These are phyloP conservation scores for Diorhabda elongata DNA, from an alignment of 1,140 invertebrate species.

Conservation along the genomic window DNA sequence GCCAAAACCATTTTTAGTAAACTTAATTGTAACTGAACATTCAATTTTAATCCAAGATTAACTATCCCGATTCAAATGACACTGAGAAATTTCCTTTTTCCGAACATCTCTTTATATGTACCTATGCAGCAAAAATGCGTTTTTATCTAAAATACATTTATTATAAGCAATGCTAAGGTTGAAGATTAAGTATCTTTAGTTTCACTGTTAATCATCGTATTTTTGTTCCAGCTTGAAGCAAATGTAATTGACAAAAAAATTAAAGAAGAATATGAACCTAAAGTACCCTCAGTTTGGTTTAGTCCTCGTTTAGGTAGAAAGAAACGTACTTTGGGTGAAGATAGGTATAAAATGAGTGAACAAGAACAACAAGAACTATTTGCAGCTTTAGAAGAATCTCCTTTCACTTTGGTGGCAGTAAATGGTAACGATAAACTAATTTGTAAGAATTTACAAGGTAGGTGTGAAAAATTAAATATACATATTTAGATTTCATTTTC, in stretches of 20 bases:
- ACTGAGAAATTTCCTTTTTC: too few relatives aligned
- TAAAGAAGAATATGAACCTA: not conserved
- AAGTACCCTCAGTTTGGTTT: not conserved
- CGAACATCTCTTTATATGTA: too few relatives aligned
- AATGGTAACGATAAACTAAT: conserved; percentile 15
- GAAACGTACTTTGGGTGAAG: conserved; percentile 10
- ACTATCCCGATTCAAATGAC: too few relatives aligned
- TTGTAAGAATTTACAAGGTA: conserved; percentile 14
- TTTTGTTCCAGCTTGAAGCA: not conserved
- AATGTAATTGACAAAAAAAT: not conserved
- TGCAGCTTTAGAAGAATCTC: conserved; percentile 10
- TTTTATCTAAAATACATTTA: too few relatives aligned
- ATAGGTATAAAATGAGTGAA: conserved; percentile 5
- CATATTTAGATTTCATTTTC: too few relatives aligned
- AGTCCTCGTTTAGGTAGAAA: conserved; percentile 4
- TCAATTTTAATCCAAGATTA: too few relatives aligned
- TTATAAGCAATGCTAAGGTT: too few relatives aligned
- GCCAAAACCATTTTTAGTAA: too few relatives aligned
- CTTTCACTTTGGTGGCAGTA: conserved; percentile 9
- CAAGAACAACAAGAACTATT: conserved; percentile 12
- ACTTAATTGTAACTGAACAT: too few relatives aligned
- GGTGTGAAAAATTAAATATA: not conserved
- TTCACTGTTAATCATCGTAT: too few relatives aligned
- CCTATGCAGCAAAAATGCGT: too few relatives aligned
- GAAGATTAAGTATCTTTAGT: too few relatives aligned